Evolutionary conservation across 2,797 vertebrate genomes (phyloP), one percentile per base, ranked within the genome.

Genomic region (Miichthys miiuy): DNA sequence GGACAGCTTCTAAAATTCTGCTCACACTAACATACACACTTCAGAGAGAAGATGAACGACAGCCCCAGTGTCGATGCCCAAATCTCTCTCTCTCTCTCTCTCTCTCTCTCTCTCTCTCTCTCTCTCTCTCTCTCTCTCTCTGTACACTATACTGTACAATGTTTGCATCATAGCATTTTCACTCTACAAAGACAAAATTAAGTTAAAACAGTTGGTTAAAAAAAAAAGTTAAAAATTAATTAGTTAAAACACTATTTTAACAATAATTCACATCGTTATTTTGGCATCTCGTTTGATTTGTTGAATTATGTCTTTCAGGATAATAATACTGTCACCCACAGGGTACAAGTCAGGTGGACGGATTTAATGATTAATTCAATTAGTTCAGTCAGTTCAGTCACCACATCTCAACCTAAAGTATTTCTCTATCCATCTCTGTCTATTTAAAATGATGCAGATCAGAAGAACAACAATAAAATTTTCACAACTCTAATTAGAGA

Each of bases 1-100:
- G 87, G 87, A 88, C 82, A 91, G 87, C 91, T 88, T 81, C 88
- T 86, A 90, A 94, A 94, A 93, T 94, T 90, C 86, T 87, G 70
- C 88, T 79, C 80, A 75, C 84, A 82, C 87, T 83, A 85, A 90
- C 77, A 90, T 48, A 90, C 56, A 84, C 74, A 92, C 83, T 88
- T 88, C 80, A 89, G 83, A 91, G 80, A 89, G 81, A 82, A 77
- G 73, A 90, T 81, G 79, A 84, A 86, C 82, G 56, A 89, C 85
- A 87, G 80, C 60, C 61, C 78, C 54, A 67, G 66, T 71, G 81
- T 84, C 12, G 5, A 87, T 86, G 88, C 88, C 89, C 80, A 81
- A 65, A 78, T 81, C 70, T 75, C 72, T 57, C 70, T 55, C 44
- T 9, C 55, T 67, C 55, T 47, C 60, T 44, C 30, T 46, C 51